Conservation (phyloP, 2,888 invertebrate species). For the Chydorus sphaericus region DNA sequence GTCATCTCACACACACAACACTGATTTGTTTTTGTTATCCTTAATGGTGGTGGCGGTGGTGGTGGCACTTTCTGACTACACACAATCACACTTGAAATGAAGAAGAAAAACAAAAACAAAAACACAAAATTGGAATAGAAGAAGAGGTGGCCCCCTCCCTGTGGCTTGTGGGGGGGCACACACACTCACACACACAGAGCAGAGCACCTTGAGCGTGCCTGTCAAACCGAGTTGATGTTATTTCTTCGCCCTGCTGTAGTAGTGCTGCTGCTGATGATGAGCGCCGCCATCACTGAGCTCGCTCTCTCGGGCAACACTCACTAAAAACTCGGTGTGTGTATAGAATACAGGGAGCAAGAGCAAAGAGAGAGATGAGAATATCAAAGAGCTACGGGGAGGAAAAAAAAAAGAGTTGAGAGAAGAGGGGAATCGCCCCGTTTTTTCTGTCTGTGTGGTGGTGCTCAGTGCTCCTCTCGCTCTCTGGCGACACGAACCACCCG, state of each 20-base stretch:
- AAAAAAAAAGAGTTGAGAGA: background rate
- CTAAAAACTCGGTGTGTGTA: background rate
- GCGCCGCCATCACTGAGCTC: background rate
- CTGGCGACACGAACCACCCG: too few relatives aligned
- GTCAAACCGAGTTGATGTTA: constrained; percentile 2
- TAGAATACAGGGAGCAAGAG: background rate
- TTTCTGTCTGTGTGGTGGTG: background rate
- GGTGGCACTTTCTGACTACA: background rate
- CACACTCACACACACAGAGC: constrained; percentile 4
- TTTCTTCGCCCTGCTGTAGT: background rate
- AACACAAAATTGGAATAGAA: background rate
- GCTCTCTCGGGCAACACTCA: background rate
- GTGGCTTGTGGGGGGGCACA: too few relatives aligned
- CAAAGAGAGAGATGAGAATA: background rate
- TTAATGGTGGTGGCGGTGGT: too few relatives aligned
- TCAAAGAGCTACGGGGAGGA: background rate
- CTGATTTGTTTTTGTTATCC: too few relatives aligned
- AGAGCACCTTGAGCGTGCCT: constrained; percentile 1
- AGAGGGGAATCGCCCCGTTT: background rate
- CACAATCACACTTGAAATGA: background rate
- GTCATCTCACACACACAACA: too few relatives aligned
- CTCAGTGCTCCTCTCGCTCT: too few relatives aligned
- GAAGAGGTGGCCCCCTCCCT: too few relatives aligned
- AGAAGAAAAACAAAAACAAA: background rate
- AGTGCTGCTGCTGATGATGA: background rate